Conservation (phyloP, 23 tunicate species). For the Trididemnum miniatum region DNA sequence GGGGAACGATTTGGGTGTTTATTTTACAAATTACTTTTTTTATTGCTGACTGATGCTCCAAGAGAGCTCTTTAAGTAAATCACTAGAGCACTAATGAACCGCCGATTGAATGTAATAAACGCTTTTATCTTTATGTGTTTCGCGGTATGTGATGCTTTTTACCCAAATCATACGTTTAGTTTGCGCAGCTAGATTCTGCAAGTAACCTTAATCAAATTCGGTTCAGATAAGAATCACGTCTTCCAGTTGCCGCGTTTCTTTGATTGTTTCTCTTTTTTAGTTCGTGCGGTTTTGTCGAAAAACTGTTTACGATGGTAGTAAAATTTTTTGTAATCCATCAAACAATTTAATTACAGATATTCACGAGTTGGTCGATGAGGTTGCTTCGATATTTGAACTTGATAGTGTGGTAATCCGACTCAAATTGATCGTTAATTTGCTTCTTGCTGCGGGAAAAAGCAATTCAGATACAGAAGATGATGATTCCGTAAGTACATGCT, state of each 20-base stretch:
- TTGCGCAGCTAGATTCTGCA: too few species aligned
- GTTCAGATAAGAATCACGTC: background rate
- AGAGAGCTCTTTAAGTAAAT: too few species aligned
- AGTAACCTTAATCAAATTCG: background rate
- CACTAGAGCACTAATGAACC: too few species aligned
- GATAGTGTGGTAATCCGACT: conserved; percentile 29
- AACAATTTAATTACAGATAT: conserved; percentile 48
- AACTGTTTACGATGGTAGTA: too few species aligned
- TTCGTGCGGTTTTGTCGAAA: background rate
- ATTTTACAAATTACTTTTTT: too few species aligned
- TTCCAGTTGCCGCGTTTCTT: background rate
- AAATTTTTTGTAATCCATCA: too few species aligned
- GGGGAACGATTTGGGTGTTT: too few species aligned
- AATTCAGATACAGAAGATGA: conserved; percentile 15
- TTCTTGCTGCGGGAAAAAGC: conserved; percentile 32
- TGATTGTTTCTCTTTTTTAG: background rate
- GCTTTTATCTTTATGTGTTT: too few species aligned
- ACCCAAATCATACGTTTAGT: too few species aligned
- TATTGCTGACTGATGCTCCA: too few species aligned
- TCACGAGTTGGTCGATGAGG: conserved; percentile 39
- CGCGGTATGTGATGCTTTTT: too few species aligned
- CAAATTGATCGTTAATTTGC: conserved; percentile 27
- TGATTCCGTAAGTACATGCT: conserved; percentile 53
- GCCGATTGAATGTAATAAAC: too few species aligned
- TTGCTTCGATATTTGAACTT: conserved; percentile 38